Evolutionary conservation across 2,888 invertebrate genomes (phyloP).

Genomic region (Drosophila vallismaia): DNA sequence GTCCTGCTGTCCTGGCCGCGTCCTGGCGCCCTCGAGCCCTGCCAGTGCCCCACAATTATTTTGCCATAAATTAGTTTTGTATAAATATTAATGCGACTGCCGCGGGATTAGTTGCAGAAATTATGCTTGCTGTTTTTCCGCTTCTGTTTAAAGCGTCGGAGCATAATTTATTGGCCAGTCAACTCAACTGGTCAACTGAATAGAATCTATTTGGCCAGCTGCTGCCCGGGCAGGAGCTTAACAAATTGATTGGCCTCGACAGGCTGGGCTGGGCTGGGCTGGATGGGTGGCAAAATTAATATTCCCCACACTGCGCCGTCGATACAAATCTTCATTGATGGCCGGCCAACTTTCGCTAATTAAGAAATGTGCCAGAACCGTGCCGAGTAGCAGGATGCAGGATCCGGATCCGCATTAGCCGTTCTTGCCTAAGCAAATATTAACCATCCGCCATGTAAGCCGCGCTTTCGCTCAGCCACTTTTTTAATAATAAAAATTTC

Average conservation of each 20-base stretch:
- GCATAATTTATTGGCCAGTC: constrained; percentile 66
- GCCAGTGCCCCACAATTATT: constrained; percentile 50
- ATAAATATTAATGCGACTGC: constrained; percentile 74
- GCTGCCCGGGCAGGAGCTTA: constrained; percentile 61
- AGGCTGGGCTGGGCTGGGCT: neutral
- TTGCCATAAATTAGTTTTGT: constrained; percentile 75
- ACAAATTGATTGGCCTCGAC: constrained; percentile 60
- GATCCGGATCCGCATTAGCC: constrained; percentile 54
- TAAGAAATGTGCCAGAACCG: constrained; percentile 51
- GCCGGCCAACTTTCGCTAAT: constrained; percentile 50
- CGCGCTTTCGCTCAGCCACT: constrained; percentile 52
- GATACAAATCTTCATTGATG: constrained; percentile 37
- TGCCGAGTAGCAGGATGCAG: constrained; percentile 51
- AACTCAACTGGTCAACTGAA: constrained; percentile 40
- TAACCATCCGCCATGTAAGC: constrained; percentile 49
- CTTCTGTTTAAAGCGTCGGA: constrained; percentile 54
- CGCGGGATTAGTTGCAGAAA: constrained; percentile 73
- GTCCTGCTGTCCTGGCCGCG: neutral
- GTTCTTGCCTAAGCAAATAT: constrained; percentile 65
- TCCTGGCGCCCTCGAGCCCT: neutral
- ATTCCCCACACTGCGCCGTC: constrained; percentile 12
- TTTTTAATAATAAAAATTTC: constrained; percentile 75
- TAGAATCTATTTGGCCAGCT: constrained; percentile 55
- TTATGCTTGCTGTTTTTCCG: constrained; percentile 61
- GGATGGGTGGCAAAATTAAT: constrained; percentile 31